Conservation (phyloP, 2,113 vertebrate species). For the Polypterus bichir region DNA sequence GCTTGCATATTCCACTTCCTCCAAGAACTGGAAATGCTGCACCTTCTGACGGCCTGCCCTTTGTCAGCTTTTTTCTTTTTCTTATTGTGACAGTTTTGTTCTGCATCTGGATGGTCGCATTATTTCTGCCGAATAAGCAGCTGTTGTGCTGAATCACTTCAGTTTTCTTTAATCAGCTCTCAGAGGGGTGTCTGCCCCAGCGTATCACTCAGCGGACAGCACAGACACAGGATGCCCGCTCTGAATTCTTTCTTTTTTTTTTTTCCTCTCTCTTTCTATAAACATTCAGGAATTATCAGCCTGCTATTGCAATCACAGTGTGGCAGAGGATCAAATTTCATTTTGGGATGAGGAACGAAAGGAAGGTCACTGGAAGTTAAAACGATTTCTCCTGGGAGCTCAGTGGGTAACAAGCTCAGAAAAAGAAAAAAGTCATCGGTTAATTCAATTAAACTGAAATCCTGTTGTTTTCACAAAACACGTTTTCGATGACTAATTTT, state of each 20-base stretch:
- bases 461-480: no score
- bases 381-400: background rate
- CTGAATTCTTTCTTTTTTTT: background rate
- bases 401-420: no score
- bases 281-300: background rate
- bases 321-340: slow-evolving; percentile 1
- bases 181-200: slow-evolving; percentile 38
- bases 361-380: slow-evolving; percentile 4
- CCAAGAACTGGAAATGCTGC: no score
- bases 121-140: slow-evolving; percentile 19
- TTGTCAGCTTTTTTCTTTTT: no score
- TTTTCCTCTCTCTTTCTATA: background rate
- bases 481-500: background rate
- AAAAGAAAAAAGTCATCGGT: no score
- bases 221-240: slow-evolving; percentile 24
- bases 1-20: no score
- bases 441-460: no score
- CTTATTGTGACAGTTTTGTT: no score
- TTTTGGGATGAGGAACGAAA: background rate
- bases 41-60: no score
- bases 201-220: slow-evolving; percentile 34
- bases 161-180: slow-evolving; percentile 47
- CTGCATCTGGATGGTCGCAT: no score
- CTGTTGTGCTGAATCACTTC: slow-evolving; percentile 40
- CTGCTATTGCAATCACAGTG: slow-evolving; percentile 2